Evolutionary conservation across 2,888 invertebrate genomes (phyloP), one percentile per base, ranked within the genome.

Genomic region (Rhamnusium bicolor): DNA sequence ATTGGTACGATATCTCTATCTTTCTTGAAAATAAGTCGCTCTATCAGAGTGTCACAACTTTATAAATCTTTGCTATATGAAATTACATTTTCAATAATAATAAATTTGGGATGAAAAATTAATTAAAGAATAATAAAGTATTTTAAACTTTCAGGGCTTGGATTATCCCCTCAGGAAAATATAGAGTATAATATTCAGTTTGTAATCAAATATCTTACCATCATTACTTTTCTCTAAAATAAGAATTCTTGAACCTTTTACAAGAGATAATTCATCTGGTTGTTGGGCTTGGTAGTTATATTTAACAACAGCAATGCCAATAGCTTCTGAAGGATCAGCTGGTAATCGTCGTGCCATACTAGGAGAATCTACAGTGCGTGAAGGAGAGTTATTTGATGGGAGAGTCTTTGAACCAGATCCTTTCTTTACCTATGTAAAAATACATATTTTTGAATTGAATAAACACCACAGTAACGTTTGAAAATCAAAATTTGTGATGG

Each of bases 161-260:
- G n/a, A n/a, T n/a, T n/a, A n/a, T n/a, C n/a, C n/a, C n/a, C n/a
- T n/a, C n/a, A n/a, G n/a, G n/a, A n/a, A n/a, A n/a, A n/a, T n/a
- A n/a, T n/a, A n/a, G n/a, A n/a, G n/a, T n/a, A n/a, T n/a, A n/a
- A n/a, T n/a, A n/a, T n/a, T n/a, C n/a, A n/a, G n/a, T n/a, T n/a
- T n/a, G n/a, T n/a, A n/a, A n/a, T n/a, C n/a, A n/a, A n/a, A 16
- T 29, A 27, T 78, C 69, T 82, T 79, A 87, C 87, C 98, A 89
- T 99, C 99, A 82, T 98, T 98, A 84, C 98, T 98, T 90, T 99
- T 99, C 89, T 99, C 99, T 79, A 99, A 90, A 80, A 99, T 99
- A 75, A 96, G 92, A 81, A 99, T 97, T 82, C 96, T 90, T 70
- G 97, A 97, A 81, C 98, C 98, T 90, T 99, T 99, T 54, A 95